Conservation (phyloP, 2,113 vertebrate genomes). For the Labrus mixtus region DNA sequence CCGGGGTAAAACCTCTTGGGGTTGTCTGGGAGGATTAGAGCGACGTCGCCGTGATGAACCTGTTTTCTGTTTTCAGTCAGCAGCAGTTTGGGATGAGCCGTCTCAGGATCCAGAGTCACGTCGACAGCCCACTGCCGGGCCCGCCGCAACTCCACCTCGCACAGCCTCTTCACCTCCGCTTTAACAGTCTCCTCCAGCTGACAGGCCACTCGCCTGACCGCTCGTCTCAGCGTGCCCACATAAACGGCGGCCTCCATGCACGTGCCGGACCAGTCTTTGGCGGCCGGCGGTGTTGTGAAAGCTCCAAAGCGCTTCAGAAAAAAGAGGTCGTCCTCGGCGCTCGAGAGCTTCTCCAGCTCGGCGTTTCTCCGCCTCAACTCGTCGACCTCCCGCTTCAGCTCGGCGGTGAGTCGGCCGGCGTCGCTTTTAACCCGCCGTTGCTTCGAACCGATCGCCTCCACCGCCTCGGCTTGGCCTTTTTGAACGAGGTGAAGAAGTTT, state of each 20-base stretch:
- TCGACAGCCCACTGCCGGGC: constrained; percentile 65
- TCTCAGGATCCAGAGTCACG: constrained; percentile 76
- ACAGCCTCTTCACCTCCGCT: constrained; percentile 63
- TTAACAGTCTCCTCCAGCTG: constrained; percentile 61
- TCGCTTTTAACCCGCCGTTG: constrained; percentile 58
- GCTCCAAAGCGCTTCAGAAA: constrained; percentile 52
- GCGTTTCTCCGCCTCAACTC: constrained; percentile 46
- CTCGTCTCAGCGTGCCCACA: constrained; percentile 69
- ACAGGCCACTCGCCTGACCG: constrained; percentile 38
- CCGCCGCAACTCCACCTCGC: constrained; percentile 55
- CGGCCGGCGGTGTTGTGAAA: background rate
- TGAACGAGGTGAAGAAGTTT: constrained; percentile 59
- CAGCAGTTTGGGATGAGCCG: constrained; percentile 77
- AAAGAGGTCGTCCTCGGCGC: constrained; percentile 65
- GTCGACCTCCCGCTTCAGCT: constrained; percentile 69
- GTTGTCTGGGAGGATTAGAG: constrained; percentile 42
- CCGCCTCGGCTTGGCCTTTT: constrained; percentile 59
- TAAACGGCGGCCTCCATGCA: constrained; percentile 49
- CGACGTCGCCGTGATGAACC: constrained; percentile 57
- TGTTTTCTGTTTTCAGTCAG: constrained; percentile 71
- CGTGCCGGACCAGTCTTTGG: constrained; percentile 46
- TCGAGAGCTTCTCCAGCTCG: constrained; percentile 52
- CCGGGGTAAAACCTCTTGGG: constrained; percentile 75
- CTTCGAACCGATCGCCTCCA: constrained; percentile 51
- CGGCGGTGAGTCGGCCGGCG: constrained; percentile 31